Percentiles rank a stretch among this genome's conserved stretches.
Conservation (phyloP, 2,888 invertebrate species). For the Desoria tigrina region DNA sequence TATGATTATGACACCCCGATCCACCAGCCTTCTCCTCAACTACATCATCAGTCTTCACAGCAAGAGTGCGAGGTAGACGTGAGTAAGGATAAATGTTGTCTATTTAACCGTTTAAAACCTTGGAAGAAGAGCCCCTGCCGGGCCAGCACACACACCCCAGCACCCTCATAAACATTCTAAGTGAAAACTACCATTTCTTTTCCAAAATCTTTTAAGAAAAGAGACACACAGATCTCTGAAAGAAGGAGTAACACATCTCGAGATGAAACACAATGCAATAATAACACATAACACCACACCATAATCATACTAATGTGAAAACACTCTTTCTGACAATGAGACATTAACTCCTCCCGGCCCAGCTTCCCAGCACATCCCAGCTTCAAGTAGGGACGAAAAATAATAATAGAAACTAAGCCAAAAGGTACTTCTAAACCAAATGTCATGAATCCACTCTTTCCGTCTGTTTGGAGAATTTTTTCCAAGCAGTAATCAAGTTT, state of each 20-base stretch:
- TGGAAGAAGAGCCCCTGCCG: slow-evolving; percentile 9
- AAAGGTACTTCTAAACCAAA: neutral
- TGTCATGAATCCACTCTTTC: neutral
- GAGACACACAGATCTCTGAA: no score
- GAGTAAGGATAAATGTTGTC: slow-evolving; percentile 4
- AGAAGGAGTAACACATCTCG: no score
- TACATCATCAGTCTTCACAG: slow-evolving; percentile 10
- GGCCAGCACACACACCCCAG: no score
- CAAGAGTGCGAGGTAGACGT: slow-evolving; percentile 6
- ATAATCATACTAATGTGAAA: slow-evolving; percentile 17
- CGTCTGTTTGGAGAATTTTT: neutral
- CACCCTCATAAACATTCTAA: slow-evolving; percentile 8
- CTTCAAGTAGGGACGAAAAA: neutral
- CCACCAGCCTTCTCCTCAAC: neutral
- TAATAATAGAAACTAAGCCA: no score
- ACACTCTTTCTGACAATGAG: slow-evolving; percentile 12
- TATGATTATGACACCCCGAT: no score
- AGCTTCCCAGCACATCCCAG: neutral
- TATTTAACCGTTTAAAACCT: slow-evolving; percentile 6
- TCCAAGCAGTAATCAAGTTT: neutral
- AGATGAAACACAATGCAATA: no score
- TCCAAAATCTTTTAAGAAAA: no score
- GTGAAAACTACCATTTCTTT: slow-evolving; percentile 5
- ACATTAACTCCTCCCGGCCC: slow-evolving; percentile 2
- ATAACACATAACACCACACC: slow-evolving; percentile 5